A percentile compares a stretch with the other conserved stretches of the same genome.
These are phyloP conservation scores for Enteromius treurensis DNA, from an alignment of 2,797 vertebrate genomes.

Conservation along the genomic window DNA sequence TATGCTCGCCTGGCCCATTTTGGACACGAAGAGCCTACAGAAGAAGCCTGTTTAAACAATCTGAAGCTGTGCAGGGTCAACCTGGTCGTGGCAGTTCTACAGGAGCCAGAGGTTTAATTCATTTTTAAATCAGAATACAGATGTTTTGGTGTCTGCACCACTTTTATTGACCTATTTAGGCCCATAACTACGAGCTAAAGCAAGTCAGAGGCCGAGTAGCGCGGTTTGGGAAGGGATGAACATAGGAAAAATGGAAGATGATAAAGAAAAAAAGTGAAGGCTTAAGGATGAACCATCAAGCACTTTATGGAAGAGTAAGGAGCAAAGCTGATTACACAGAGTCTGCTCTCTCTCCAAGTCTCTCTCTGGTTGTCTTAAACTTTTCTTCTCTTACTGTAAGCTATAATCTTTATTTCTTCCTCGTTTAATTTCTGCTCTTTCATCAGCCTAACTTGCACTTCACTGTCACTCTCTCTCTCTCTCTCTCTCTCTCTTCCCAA, in stretches of 20 bases:
- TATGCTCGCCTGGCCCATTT: not conserved
- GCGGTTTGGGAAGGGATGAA: conserved; percentile 40
- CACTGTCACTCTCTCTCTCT: conserved; percentile 12
- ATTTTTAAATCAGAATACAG: conserved; percentile 14
- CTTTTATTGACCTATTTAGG: conserved; percentile 42
- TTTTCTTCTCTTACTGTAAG: conserved; percentile 39
- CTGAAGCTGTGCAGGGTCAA: not conserved
- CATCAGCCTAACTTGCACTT: conserved; percentile 29
- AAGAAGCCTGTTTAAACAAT: conserved; percentile 13
- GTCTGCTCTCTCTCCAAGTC: conserved; percentile 27
- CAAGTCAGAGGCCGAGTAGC: not conserved
- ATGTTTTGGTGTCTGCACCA: conserved; percentile 11
- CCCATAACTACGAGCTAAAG: conserved; percentile 4
- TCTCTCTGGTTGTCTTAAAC: conserved; percentile 40
- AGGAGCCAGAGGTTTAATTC: conserved; percentile 15
- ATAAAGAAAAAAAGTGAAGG: conserved; percentile 41
- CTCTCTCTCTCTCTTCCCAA: conserved; percentile 15
- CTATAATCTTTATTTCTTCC: conserved; percentile 44
- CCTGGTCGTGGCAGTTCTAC: conserved; percentile 2
- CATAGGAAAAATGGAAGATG: conserved; percentile 14
- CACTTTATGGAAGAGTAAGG: conserved; percentile 46
- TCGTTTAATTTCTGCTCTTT: conserved; percentile 45
- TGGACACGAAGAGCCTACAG: not conserved
- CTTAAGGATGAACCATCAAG: conserved; percentile 30
- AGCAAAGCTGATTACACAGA: conserved; percentile 53